A percentile compares a stretch with the other conserved stretches of the same genome.
Conservation (phyloP, 2,113 vertebrate genomes). For the Artemisiospiza belli region DNA sequence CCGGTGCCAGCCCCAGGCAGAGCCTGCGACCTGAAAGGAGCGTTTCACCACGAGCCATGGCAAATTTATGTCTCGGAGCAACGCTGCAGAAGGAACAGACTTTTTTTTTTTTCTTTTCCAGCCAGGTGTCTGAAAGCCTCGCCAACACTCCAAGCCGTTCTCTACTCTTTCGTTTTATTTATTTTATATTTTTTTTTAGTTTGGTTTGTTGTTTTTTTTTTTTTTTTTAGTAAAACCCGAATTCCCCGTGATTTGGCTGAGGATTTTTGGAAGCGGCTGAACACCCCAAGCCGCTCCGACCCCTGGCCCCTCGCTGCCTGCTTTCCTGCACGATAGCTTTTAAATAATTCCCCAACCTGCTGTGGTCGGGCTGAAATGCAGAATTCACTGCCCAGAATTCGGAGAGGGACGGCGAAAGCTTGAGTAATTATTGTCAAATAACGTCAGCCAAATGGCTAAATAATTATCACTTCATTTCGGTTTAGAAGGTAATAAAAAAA, state of each 20-base stretch:
- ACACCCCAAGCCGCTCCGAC: background rate
- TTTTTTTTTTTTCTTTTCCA: background rate
- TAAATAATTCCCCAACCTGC: constrained; percentile 29
- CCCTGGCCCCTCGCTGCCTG: background rate
- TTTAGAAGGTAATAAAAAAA: constrained; percentile 54
- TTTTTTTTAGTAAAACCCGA: background rate
- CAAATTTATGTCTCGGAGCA: constrained; percentile 39
- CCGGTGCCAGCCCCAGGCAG: background rate
- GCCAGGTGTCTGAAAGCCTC: constrained; percentile 41
- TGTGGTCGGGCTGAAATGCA: background rate
- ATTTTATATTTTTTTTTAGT: background rate
- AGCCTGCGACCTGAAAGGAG: background rate
- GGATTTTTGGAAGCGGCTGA: background rate
- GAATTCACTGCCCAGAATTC: background rate
- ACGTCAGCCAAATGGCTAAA: constrained; percentile 36
- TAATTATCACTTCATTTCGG: constrained; percentile 68
- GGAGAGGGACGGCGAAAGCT: background rate
- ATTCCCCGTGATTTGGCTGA: background rate
- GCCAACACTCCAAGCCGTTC: constrained; percentile 1
- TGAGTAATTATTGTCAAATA: constrained; percentile 39
- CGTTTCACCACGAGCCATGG: constrained; percentile 35
- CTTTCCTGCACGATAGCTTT: background rate
- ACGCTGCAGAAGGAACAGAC: constrained; percentile 30
- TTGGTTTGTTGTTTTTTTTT: fast-evolving
- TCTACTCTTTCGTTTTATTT: background rate